Base-by-base conservation (phyloP, 2,888 invertebrate species). In the Diplolepis rosae region DNA sequence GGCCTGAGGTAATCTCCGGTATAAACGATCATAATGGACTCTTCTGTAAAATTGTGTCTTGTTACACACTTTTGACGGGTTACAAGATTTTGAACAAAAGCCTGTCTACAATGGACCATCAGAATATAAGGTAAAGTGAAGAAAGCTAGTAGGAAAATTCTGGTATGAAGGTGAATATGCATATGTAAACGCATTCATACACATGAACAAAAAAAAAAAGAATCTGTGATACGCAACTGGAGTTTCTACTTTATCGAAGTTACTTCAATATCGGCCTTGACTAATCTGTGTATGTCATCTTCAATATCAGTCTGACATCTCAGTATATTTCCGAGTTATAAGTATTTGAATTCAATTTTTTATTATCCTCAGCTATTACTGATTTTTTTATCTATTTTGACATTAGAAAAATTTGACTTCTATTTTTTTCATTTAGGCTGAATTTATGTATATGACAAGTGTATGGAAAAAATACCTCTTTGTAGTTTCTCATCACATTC, bases 41-140 rank as follows among this genome's bases (percentile, higher is more conserved):
- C 9, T 24, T 61, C 24, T 39, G 24, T 39, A 24, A 61, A n/a
- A 24, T 39, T 15, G 45, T 45, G 45, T 15, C 61, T 30, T n/a
- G 54, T 45, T 28, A 13, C 24, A 35, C 56, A 61, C 61, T 61
- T 61, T 35, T 39, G 39, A 28, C 52, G 28, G 52, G 27, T 52
- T 50, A 74, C 71, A 68, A 79, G 73, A 35, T 71, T 76, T 65
- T 45, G 77, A 76, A 82, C 80, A 82, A 83, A 82, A 79, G 78
- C 45, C 66, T 32, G 72, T 67, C 79, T 82, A 84, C 83, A 85
- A 85, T 83, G 73, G 79, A 77, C 82, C 79, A 82, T 82, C 82
- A 80, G 80, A 68, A 75, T 80, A 81, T 80, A 75, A 73, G 74
- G 22, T 67, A 2, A 24, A 22, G 15, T 28, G 24, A 51, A n/a